Evolutionary conservation across 1,140 invertebrate species (phyloP).

Genomic region (Ladona fulva): DNA sequence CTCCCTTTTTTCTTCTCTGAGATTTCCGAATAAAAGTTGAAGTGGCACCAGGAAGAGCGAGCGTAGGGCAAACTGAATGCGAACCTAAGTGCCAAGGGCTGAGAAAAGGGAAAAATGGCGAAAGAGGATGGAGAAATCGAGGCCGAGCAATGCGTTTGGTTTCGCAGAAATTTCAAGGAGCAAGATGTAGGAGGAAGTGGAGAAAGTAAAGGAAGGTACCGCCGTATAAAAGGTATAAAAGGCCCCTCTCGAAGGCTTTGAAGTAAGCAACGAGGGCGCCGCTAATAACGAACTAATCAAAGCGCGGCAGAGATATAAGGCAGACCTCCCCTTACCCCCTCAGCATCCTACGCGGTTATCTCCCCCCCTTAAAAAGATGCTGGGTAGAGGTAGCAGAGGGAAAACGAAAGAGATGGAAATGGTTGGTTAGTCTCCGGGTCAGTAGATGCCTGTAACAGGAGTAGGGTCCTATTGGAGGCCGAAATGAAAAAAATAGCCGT

Average conservation of each 20-base stretch:
- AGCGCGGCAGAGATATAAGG: slow-evolving; percentile 2
- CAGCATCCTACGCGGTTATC: neutral
- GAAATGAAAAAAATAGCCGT: neutral
- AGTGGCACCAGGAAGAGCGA: too few relatives aligned
- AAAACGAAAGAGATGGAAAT: neutral
- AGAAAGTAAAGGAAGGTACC: too few relatives aligned
- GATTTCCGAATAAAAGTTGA: too few relatives aligned
- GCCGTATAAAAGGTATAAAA: too few relatives aligned
- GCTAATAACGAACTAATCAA: slow-evolving; percentile 7
- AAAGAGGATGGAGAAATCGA: neutral
- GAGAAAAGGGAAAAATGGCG: neutral
- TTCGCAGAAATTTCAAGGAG: too few relatives aligned
- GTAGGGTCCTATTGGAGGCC: neutral
- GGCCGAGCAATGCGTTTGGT: too few relatives aligned
- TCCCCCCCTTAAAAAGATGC: neutral
- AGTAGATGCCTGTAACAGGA: neutral
- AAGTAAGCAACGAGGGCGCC: neutral
- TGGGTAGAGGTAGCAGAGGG: too few relatives aligned
- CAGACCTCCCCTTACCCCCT: neutral
- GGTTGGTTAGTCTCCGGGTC: neutral
- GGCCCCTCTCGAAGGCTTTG: neutral
- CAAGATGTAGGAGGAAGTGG: too few relatives aligned
- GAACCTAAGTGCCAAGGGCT: too few relatives aligned
- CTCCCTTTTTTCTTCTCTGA: too few relatives aligned
- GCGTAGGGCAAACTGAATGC: too few relatives aligned